These are phyloP conservation scores for Bolinopsis microptera DNA, from an alignment of 37 sponge, comb jelly and placozoan genomes.

Conservation along the genomic window DNA sequence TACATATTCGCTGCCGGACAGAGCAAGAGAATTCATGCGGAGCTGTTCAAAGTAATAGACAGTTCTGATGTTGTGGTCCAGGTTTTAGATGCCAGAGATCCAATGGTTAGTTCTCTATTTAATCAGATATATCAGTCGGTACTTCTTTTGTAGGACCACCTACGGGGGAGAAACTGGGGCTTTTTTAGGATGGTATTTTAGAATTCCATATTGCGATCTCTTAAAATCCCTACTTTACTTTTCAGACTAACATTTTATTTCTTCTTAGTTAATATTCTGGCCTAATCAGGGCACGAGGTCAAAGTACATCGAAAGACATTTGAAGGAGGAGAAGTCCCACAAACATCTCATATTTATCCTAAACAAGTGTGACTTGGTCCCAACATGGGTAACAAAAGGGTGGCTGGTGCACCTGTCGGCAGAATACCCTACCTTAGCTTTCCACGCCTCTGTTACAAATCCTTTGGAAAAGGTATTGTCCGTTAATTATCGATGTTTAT, in stretches of 20 bases:
- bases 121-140: too few relatives aligned
- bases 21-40: conserved; percentile 93
- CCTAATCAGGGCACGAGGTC: conserved; percentile 82
- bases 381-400: conserved; percentile 93
- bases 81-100: conserved; percentile 96
- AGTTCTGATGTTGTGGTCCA: conserved; percentile 70
- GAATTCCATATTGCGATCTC: too few relatives aligned
- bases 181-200: too few relatives aligned
- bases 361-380: conserved; percentile 98
- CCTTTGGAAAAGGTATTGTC: conserved; percentile 88
- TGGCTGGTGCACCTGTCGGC: conserved; percentile 87
- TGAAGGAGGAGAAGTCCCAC: conserved; percentile 90
- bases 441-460: conserved; percentile 95
- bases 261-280: too few relatives aligned
- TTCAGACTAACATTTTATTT: too few relatives aligned
- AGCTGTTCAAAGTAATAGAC: conserved; percentile 91
- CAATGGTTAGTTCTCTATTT: conserved; percentile 68
- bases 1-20: conserved; percentile 89
- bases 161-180: too few relatives aligned
- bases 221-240: too few relatives aligned
- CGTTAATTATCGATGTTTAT: too few relatives aligned
- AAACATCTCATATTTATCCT: conserved; percentile 93
- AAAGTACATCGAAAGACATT: conserved; percentile 80
- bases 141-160: too few relatives aligned
- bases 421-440: conserved; percentile 94